Percentiles rank a stretch among this genome's conserved stretches.
Conservation (phyloP, 2,888 invertebrate genomes). For the Polymixis flavicincta region DNA sequence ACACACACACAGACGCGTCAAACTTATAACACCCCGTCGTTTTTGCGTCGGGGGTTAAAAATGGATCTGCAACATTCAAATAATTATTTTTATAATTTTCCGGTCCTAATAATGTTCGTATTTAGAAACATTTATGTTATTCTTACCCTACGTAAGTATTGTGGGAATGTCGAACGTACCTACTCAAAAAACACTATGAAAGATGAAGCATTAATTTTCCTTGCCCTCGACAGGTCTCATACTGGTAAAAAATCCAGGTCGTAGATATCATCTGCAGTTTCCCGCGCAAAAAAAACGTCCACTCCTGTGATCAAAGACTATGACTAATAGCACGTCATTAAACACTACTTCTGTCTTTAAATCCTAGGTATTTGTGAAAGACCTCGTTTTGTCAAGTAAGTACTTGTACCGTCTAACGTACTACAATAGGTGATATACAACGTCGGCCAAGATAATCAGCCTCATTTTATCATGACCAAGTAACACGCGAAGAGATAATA, state of each 20-base stretch:
- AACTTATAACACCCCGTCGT: no score
- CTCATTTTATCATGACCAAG: conserved; percentile 64
- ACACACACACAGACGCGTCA: no score
- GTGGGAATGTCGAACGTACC: no score
- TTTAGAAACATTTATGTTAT: background rate
- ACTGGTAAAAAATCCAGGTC: conserved; percentile 10
- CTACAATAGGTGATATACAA: conserved; percentile 34
- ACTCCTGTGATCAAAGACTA: conserved; percentile 38
- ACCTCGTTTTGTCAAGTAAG: conserved; percentile 23
- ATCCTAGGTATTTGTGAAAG: conserved; percentile 23
- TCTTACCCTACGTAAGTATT: no score
- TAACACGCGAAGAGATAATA: conserved; percentile 72
- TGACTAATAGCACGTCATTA: conserved; percentile 26
- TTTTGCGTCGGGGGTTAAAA: no score
- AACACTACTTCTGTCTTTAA: conserved; percentile 29
- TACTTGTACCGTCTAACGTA: conserved; percentile 17
- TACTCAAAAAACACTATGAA: background rate
- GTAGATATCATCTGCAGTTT: conserved; percentile 19
- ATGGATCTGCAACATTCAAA: background rate
- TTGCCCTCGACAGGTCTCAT: background rate
- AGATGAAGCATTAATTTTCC: background rate
- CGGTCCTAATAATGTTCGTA: background rate
- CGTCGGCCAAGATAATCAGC: conserved; percentile 42
- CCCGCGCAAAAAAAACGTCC: conserved; percentile 24
- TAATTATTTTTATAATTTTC: background rate